Conservation (phyloP, 2,113 vertebrate species). For the Polyodon spathula region DNA sequence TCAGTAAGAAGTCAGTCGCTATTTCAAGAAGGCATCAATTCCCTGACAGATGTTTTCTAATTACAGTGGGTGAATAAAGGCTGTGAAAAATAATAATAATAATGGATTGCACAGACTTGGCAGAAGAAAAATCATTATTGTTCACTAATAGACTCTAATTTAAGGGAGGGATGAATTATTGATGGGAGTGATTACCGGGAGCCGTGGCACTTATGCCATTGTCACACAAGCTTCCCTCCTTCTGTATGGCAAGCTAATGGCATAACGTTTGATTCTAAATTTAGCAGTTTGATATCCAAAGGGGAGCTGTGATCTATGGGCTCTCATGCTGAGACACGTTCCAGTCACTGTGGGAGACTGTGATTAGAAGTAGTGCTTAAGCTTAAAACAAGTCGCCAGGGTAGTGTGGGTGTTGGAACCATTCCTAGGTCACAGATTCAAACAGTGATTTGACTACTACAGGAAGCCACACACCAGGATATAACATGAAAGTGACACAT, state of each 20-base stretch:
- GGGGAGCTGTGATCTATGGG: background rate
- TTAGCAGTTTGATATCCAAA: background rate
- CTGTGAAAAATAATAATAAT: slow-evolving; percentile 1
- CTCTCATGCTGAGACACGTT: background rate
- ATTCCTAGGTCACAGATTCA: no score
- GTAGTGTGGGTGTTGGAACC: no score
- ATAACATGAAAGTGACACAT: no score
- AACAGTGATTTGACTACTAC: no score
- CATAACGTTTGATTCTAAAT: background rate
- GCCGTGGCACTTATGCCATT: slow-evolving; percentile 3
- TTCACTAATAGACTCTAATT: slow-evolving; percentile 13
- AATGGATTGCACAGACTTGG: slow-evolving; percentile 5
- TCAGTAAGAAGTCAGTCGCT: no score
- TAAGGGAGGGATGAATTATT: slow-evolving; percentile 14
- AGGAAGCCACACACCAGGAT: no score
- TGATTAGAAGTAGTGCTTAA: no score
- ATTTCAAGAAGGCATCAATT: background rate
- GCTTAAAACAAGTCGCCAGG: no score
- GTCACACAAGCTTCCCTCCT: background rate
- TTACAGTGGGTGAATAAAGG: background rate
- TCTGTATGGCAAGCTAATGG: slow-evolving; percentile 2
- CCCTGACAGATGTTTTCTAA: background rate
- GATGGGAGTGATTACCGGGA: slow-evolving; percentile 13
- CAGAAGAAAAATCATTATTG: slow-evolving; percentile 13
- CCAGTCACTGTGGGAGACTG: background rate